A percentile compares a stretch with the other conserved stretches of the same genome.
These are phyloP conservation scores for Kradibia gibbosae DNA, from an alignment of 1,140 invertebrate genomes.

Conservation along the genomic window DNA sequence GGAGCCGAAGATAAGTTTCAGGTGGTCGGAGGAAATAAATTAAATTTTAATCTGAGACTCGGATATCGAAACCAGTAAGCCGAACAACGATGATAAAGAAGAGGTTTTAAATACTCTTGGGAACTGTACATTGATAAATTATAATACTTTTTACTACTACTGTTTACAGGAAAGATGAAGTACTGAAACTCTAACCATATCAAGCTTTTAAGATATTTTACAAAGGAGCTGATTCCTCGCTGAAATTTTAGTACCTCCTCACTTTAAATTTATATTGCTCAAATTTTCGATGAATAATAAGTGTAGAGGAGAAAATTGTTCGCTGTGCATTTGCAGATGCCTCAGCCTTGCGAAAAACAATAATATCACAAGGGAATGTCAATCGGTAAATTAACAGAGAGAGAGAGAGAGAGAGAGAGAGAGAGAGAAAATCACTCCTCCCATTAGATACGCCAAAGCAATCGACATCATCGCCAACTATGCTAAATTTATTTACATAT, in stretches of 20 bases:
- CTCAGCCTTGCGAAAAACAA: too few relatives aligned
- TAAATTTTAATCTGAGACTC: slow-evolving; percentile 19
- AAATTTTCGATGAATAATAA: not conserved
- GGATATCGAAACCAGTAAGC: slow-evolving; percentile 24
- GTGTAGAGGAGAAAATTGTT: not conserved
- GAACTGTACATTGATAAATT: slow-evolving; percentile 24
- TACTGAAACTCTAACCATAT: slow-evolving; percentile 25
- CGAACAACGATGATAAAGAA: slow-evolving; percentile 7
- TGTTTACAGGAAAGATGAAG: slow-evolving; percentile 17
- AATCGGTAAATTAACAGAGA: too few relatives aligned
- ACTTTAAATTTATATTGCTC: not conserved
- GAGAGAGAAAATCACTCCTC: not conserved
- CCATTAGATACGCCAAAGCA: not conserved
- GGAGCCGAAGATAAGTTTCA: slow-evolving; percentile 15
- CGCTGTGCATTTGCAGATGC: not conserved
- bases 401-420: too few relatives aligned
- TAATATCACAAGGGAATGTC: too few relatives aligned
- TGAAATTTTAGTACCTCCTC: slow-evolving; percentile 10
- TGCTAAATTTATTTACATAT: slow-evolving; percentile 22
- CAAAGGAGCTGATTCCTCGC: slow-evolving; percentile 7
- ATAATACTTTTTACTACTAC: slow-evolving; percentile 25
- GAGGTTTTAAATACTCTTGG: slow-evolving; percentile 25
- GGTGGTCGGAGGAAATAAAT: slow-evolving; percentile 18
- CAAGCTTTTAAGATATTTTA: slow-evolving; percentile 26
- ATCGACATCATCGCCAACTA: not conserved